phyloP scores from a whole-genome alignment of 2,888 invertebrate genomes.

The Colostygia pectinataria region DNA sequence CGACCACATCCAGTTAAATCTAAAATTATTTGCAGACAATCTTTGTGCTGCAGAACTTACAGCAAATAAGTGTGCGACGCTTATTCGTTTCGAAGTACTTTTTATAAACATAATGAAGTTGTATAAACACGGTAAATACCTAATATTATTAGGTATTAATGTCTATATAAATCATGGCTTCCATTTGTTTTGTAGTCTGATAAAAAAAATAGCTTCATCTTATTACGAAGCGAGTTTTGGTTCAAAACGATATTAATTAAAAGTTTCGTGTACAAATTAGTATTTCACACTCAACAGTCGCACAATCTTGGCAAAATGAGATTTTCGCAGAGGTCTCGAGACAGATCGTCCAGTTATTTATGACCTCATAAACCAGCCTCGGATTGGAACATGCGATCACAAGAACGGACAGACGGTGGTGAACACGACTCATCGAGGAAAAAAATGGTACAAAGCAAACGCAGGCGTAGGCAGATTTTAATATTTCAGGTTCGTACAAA shows the following conservation, averaged over 20 bases:
- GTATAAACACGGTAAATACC: too few species aligned
- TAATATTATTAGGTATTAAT: too few species aligned
- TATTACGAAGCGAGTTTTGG: too few species aligned
- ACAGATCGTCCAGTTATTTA: constrained; percentile 70
- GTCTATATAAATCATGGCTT: too few species aligned
- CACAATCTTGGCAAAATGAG: constrained; percentile 27
- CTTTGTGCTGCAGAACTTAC: constrained; percentile 34
- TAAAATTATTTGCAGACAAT: constrained; percentile 58
- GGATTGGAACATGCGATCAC: constrained; percentile 58
- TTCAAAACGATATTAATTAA: too few species aligned
- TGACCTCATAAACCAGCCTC: constrained; percentile 65
- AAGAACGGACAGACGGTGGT: constrained; percentile 46
- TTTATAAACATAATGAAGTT: too few species aligned
- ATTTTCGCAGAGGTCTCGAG: constrained; percentile 53
- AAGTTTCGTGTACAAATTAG: background rate
- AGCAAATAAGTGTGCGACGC: constrained; percentile 5
- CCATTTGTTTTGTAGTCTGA: too few species aligned
- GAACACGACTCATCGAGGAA: constrained; percentile 42
- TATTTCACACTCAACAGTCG: constrained; percentile 36
- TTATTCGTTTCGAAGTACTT: background rate
- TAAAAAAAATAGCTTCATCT: too few species aligned
- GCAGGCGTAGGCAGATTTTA: background rate
- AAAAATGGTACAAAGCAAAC: constrained; percentile 6
- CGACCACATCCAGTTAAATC: constrained; percentile 65
- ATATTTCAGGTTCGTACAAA: too few species aligned